phyloP scores from a whole-genome alignment of 2,888 invertebrate genomes.

The Calameuta pallipes region DNA sequence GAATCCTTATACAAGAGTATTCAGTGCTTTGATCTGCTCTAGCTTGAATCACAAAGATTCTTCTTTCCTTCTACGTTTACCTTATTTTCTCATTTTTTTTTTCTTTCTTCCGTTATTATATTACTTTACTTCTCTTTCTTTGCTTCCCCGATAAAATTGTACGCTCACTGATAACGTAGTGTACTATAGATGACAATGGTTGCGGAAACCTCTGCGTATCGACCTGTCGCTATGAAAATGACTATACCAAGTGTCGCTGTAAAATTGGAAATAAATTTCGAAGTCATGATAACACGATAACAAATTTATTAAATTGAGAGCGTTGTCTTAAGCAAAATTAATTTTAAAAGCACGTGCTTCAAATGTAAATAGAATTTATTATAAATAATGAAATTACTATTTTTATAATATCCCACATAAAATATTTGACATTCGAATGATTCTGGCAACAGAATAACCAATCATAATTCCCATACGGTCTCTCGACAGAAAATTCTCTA shows the following conservation, averaged over 20 bases:
- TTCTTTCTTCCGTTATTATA: background rate
- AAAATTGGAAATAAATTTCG: background rate
- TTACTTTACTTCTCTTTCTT: background rate
- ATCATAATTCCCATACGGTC: background rate
- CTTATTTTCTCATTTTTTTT: background rate
- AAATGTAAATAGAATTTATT: background rate
- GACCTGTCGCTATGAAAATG: constrained; percentile 31
- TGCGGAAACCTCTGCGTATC: constrained; percentile 29
- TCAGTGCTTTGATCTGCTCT: background rate
- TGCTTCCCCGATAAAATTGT: background rate
- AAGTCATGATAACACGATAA: background rate
- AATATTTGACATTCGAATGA: background rate
- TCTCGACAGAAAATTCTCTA: background rate
- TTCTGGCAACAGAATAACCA: background rate
- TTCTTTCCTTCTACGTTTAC: background rate
- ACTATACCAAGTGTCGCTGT: constrained; percentile 15
- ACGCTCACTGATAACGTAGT: background rate
- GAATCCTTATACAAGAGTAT: background rate
- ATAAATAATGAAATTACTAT: background rate
- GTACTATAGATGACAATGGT: constrained; percentile 4
- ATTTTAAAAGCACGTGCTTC: background rate
- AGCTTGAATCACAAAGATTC: background rate
- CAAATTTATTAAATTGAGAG: background rate
- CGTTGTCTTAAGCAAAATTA: background rate
- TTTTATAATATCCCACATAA: background rate